These are phyloP conservation scores for Harpalus rufipes DNA, from an alignment of 2,888 invertebrate genomes.

Conservation along the genomic window DNA sequence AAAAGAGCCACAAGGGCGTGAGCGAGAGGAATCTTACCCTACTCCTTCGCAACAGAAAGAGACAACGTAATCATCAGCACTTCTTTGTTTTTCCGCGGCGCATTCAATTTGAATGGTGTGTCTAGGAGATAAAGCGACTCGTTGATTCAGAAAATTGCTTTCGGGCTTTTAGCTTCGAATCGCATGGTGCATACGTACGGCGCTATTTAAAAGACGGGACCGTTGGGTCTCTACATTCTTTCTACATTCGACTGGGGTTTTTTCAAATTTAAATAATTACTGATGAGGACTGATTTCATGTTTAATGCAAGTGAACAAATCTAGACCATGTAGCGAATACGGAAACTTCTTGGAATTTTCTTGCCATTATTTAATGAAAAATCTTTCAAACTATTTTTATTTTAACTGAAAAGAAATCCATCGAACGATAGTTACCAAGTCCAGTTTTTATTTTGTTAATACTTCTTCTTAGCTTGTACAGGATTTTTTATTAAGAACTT, in stretches of 20 bases:
- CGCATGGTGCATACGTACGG: constrained; percentile 53
- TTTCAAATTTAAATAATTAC: constrained; percentile 40
- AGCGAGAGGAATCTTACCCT: constrained; percentile 25
- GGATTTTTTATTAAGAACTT: no score
- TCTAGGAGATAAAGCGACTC: constrained; percentile 64
- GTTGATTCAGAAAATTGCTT: constrained; percentile 66
- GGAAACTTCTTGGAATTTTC: neutral
- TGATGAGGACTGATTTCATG: constrained; percentile 28
- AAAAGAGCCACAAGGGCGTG: constrained; percentile 31
- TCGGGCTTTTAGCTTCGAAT: constrained; percentile 62
- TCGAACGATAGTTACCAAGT: no score
- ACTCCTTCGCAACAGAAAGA: no score
- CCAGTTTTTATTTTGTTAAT: no score
- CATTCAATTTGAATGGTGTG: constrained; percentile 63
- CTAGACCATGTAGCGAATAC: constrained; percentile 6
- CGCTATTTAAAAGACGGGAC: constrained; percentile 29
- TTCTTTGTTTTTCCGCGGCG: constrained; percentile 58
- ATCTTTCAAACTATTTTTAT: no score
- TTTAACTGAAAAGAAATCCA: no score
- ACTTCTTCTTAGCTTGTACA: no score
- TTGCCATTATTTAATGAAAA: no score
- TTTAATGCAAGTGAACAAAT: constrained; percentile 34
- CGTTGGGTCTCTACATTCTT: no score
- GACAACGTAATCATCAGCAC: constrained; percentile 51
- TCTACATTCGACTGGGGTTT: neutral